Evolutionary conservation across 2,888 invertebrate genomes (phyloP), one percentile per base, ranked within the genome.

Genomic region (Cataglyphis rosenhaueri): DNA sequence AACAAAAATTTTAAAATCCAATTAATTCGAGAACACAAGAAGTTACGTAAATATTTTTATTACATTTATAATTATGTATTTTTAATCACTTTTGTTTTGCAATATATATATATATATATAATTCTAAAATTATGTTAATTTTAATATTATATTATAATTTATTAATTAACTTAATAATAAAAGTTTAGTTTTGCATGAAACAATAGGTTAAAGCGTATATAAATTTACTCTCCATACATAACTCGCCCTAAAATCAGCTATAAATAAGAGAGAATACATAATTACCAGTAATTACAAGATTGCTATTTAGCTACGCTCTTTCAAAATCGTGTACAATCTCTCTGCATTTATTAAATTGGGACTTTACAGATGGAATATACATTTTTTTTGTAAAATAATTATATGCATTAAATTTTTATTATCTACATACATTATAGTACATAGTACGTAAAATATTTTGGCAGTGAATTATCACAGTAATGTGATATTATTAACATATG

Each of bases 231-330:
- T 44, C 59, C 29, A 62, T 18, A 52, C 12, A 61, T 52, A 78
- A 10, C 41, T 57, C 21, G 44, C 32, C 1, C 59, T 70, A 59
- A 70, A 59, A 78, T 44, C 44, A 21, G 32, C 44, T 59, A 29
- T 78, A 68, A 68, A 44, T 32, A 44, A 78, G 68, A 78, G 41
- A 70, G 78, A 78, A 78, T 70, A 70, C 32, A 59, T 70, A 78
- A 78, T 78, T 78, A 44, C 70, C 44, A 59, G 35, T 59, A 78
- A 78, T 78, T 78, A 78, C 59, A 44, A 78, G 70, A 44, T 78
- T 78, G 59, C 78, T 70, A 70, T 70, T 78, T 70, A 78, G 32
- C 44, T 59, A 1, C 18, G 35, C 32, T 25, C 59, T 78, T 70
- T 59, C 59, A 78, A 78, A 44, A 78, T 59, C 8, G 32, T 70